A percentile compares a stretch with the other conserved stretches of the same genome.
Conservation (phyloP, 1,140 invertebrate species). For the Helicoverpa armigera region DNA sequence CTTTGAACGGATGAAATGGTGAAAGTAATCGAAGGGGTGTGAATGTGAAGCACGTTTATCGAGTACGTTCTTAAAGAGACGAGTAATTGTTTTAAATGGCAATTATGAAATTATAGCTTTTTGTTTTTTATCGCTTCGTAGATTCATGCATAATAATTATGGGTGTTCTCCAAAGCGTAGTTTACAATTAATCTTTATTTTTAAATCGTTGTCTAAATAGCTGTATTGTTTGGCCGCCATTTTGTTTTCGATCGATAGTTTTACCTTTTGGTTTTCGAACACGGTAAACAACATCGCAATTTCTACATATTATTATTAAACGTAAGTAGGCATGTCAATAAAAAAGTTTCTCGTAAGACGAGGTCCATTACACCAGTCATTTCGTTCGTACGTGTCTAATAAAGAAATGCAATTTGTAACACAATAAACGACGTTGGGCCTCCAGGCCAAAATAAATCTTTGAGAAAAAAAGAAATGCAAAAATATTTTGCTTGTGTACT, state of each 20-base stretch:
- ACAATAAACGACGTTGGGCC: slow-evolving; percentile 40
- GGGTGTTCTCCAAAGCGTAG: not conserved
- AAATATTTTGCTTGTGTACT: not conserved
- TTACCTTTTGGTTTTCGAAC: not conserved
- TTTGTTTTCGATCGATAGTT: slow-evolving; percentile 17
- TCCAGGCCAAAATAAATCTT: slow-evolving; percentile 12
- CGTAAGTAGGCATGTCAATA: slow-evolving; percentile 44
- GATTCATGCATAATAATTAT: not conserved
- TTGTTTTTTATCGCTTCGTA: not conserved
- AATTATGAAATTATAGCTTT: not conserved
- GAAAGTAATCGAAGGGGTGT: slow-evolving; percentile 12
- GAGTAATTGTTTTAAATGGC: not conserved
- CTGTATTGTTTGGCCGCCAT: not conserved
- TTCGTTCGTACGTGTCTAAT: slow-evolving; percentile 56
- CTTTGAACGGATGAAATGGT: not conserved
- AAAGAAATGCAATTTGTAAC: slow-evolving; percentile 46
- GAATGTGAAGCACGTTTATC: not conserved
- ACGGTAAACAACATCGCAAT: slow-evolving; percentile 38
- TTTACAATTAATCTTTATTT: not conserved
- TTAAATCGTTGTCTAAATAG: not conserved
- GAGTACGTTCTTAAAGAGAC: not conserved
- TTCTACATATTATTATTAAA: slow-evolving; percentile 51
- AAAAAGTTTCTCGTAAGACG: slow-evolving; percentile 49
- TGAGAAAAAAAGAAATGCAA: slow-evolving; percentile 15
- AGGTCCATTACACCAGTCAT: slow-evolving; percentile 42